These are phyloP conservation scores for Indicator indicator DNA, from an alignment of 2,113 vertebrate species.

Conservation along the genomic window DNA sequence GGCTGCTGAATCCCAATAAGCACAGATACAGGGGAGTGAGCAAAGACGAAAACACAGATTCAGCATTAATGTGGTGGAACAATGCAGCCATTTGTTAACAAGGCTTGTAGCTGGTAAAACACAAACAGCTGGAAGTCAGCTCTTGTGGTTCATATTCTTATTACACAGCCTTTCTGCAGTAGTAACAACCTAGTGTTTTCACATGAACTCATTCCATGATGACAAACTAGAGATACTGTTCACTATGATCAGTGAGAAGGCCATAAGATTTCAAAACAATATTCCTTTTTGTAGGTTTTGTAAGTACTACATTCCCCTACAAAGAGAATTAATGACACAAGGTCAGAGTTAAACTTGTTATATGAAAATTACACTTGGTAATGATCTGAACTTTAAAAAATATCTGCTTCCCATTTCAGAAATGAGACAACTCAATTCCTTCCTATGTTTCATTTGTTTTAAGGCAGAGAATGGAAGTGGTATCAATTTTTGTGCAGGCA, in stretches of 20 bases:
- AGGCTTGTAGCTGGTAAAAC: neutral
- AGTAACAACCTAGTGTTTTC: neutral
- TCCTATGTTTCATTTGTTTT: conserved; percentile 70
- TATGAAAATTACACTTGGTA: conserved; percentile 64
- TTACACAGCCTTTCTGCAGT: neutral
- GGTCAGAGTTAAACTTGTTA: conserved; percentile 61
- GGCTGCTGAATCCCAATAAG: neutral
- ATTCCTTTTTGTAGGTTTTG: neutral
- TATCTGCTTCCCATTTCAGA: conserved; percentile 68
- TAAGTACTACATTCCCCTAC: neutral
- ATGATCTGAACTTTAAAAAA: conserved; percentile 69
- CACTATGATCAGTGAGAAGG: neutral
- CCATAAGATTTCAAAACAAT: neutral
- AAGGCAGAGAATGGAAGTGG: conserved; percentile 64
- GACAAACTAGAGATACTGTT: neutral
- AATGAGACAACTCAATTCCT: conserved; percentile 66
- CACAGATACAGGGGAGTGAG: neutral
- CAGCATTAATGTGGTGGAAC: neutral
- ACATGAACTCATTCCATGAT: neutral
- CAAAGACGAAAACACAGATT: neutral
- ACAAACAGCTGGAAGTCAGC: neutral
- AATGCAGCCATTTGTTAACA: neutral
- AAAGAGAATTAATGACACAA: conserved; percentile 24
- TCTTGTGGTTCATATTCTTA: neutral
- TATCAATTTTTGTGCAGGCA: conserved; percentile 66